Evolutionary conservation across 2,113 vertebrate genomes (phyloP).

Genomic region (Corynorhinus townsendii): DNA sequence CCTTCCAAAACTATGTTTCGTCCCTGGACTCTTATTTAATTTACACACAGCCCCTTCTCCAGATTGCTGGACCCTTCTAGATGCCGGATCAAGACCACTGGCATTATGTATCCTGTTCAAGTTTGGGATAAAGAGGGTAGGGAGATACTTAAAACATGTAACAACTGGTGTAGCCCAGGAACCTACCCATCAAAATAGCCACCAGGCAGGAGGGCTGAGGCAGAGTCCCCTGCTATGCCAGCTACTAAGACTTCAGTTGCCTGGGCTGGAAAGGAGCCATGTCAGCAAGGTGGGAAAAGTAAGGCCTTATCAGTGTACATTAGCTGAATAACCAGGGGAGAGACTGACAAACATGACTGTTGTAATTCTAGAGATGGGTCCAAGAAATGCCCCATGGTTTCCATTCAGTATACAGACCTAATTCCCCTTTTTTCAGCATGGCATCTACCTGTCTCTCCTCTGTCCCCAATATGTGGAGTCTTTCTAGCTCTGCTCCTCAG

Average conservation of each 20-base stretch:
- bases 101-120: not conserved
- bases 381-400: not conserved
- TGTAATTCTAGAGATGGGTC: not conserved
- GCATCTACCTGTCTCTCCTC: not conserved
- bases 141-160: not conserved
- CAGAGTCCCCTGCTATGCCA: not conserved
- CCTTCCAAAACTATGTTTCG: too few relatives aligned
- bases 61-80: too few relatives aligned
- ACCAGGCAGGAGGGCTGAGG: not conserved
- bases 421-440: not conserved
- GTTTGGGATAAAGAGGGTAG: not conserved
- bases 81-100: too few relatives aligned
- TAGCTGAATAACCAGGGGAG: not conserved
- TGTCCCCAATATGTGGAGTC: not conserved
- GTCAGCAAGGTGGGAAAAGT: not conserved
- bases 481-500: not conserved
- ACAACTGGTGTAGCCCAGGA: not conserved
- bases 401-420: not conserved
- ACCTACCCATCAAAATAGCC: not conserved
- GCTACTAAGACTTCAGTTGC: not conserved
- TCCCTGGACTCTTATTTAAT: too few relatives aligned
- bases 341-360: not conserved
- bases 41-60: too few relatives aligned
- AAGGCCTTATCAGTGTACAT: not conserved
- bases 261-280: not conserved